Evolutionary conservation across 1,140 invertebrate genomes (phyloP).

Genomic region (Drosophila azteca): DNA sequence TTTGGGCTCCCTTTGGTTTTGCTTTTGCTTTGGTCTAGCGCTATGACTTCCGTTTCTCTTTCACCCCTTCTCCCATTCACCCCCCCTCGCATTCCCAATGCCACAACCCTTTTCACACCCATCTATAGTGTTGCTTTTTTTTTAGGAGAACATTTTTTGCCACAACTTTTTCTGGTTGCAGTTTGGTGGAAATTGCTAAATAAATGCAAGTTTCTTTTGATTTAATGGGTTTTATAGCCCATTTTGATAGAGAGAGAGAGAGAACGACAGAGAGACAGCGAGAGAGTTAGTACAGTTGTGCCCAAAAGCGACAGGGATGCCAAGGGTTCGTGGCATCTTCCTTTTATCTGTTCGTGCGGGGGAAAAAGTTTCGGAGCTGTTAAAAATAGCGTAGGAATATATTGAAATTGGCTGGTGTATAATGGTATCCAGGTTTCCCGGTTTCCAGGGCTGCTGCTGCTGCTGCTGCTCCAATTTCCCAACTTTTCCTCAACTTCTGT

Average conservation of each 20-base stretch:
- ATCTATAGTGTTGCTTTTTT: conserved; percentile 49
- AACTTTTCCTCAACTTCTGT: conserved; percentile 20
- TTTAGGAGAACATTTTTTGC: conserved; percentile 51
- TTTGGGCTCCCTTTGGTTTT: conserved; percentile 40
- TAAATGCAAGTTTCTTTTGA: conserved; percentile 78
- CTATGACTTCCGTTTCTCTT: conserved; percentile 65
- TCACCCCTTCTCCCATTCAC: background rate
- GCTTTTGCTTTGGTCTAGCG: conserved; percentile 37
- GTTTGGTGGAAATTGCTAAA: conserved; percentile 73
- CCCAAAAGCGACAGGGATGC: background rate
- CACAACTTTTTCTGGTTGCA: conserved; percentile 37
- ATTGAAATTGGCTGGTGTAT: conserved; percentile 11
- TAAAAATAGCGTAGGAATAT: conserved; percentile 42
- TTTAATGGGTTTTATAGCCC: conserved; percentile 53
- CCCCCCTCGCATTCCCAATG: background rate
- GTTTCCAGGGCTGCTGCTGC: conserved; percentile 1
- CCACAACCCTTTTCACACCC: conserved; percentile 41
- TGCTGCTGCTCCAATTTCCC: conserved; percentile 20
- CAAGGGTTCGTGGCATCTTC: background rate
- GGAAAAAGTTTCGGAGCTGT: conserved; percentile 37
- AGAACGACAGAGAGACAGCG: background rate
- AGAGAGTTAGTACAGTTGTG: conserved; percentile 40
- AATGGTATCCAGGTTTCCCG: conserved; percentile 45
- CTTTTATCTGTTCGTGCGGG: conserved; percentile 36
- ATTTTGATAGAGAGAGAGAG: too few species aligned